Evolutionary conservation across 2,113 vertebrate species (phyloP).

Genomic region (Sporophila hypoxantha): DNA sequence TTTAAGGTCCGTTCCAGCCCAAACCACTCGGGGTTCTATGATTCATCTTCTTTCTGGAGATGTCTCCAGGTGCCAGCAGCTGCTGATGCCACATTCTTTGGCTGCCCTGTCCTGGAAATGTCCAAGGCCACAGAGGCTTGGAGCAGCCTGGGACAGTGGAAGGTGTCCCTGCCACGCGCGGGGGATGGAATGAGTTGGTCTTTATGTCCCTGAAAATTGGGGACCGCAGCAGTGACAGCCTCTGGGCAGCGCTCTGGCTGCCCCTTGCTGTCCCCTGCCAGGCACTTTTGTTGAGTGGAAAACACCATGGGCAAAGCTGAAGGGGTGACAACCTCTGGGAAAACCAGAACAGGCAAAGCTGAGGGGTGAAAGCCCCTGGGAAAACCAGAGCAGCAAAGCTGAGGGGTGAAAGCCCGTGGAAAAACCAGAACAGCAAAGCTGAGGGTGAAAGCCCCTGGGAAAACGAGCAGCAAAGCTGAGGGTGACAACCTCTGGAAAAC

Average conservation of each 20-base stretch:
- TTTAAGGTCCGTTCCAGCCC: not conserved
- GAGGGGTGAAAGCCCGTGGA: no score
- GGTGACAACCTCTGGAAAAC: no score
- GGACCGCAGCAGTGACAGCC: not conserved
- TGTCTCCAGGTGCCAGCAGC: not conserved
- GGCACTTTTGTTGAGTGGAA: not conserved
- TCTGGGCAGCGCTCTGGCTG: not conserved
- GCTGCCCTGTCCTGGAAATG: not conserved
- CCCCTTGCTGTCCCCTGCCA: not conserved
- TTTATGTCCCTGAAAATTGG: accelerated
- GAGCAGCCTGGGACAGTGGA: accelerated
- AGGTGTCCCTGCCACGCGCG: not conserved
- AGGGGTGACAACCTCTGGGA: not conserved
- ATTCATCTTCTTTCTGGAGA: not conserved
- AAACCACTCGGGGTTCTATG: not conserved
- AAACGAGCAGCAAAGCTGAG: no score
- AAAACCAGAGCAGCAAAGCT: no score
- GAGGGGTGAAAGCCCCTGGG: no score
- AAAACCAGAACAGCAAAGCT: no score
- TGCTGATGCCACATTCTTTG: not conserved
- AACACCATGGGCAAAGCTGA: accelerated
- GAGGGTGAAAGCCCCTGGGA: no score
- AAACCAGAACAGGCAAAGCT: no score
- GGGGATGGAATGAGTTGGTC: not conserved
- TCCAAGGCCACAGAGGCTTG: not conserved